phyloP scores from a whole-genome alignment of 2,797 vertebrate genomes.

The Phrynocephalus forsythii region DNA sequence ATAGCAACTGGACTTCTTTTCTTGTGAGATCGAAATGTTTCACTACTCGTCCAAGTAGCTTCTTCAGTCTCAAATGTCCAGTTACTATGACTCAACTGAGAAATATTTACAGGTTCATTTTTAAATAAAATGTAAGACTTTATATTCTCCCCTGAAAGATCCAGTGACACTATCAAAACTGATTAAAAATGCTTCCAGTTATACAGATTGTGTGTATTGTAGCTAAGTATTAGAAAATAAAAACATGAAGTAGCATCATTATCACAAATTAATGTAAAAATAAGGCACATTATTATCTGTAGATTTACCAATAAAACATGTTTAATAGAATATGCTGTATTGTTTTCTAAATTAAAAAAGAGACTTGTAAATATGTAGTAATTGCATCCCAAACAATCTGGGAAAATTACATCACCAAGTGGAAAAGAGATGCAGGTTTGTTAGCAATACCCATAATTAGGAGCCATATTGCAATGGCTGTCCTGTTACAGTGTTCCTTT shows the following conservation, averaged over 20 bases:
- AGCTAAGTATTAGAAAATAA: no score
- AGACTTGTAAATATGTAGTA: background rate
- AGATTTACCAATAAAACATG: background rate
- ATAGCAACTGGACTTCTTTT: no score
- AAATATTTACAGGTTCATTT: no score
- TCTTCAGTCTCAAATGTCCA: background rate
- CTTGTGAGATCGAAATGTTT: no score
- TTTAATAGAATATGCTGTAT: background rate
- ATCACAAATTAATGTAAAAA: background rate
- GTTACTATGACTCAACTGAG: no score
- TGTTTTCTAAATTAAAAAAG: background rate
- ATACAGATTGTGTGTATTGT: no score
- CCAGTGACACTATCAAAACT: no score
- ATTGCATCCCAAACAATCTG: background rate
- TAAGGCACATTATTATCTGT: background rate
- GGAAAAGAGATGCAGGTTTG: background rate
- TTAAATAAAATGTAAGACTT: no score
- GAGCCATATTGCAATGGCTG: background rate
- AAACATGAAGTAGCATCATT: background rate
- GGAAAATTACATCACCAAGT: background rate
- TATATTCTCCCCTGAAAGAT: no score
- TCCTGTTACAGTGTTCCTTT: background rate
- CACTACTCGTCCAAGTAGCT: no score
- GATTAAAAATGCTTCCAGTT: no score
- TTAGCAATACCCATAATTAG: background rate